Percentiles rank a stretch among this genome's conserved stretches.
Evolutionary conservation across 2,888 invertebrate species (phyloP).

Genomic region (Dugesia japonica): DNA sequence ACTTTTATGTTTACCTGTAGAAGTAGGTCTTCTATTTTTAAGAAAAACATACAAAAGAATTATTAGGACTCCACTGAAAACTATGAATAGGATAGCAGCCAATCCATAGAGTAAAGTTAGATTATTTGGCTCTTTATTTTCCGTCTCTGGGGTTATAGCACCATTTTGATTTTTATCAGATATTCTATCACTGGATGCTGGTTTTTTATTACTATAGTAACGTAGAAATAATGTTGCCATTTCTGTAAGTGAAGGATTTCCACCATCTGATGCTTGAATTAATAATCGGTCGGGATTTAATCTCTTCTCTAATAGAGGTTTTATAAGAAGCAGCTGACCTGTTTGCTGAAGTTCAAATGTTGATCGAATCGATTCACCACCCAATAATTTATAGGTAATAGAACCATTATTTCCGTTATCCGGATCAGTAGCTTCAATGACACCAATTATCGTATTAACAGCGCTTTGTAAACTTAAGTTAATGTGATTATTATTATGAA

Average conservation of each 20-base stretch:
- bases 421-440: slow-evolving; percentile 14
- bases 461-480: slow-evolving; percentile 4
- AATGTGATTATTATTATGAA: background rate
- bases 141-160: background rate
- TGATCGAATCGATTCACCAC: slow-evolving; percentile 17
- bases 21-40: background rate
- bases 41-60: background rate
- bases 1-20: too few species aligned
- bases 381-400: slow-evolving; percentile 12
- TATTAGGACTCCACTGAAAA: background rate
- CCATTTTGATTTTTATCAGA: background rate
- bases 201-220: background rate
- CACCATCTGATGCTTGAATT: slow-evolving; percentile 23
- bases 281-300: slow-evolving; percentile 22
- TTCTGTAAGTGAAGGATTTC: background rate
- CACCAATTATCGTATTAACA: background rate
- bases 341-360: slow-evolving; percentile 20
- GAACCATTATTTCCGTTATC: slow-evolving; percentile 25
- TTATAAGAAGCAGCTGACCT: background rate
- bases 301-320: background rate
- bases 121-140: slow-evolving; percentile 1
- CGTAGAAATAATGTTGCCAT: background rate
- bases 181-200: background rate
- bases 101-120: slow-evolving; percentile 15
- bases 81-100: background rate